Conservation (phyloP, 2,113 vertebrate species). For the Anarhynchus alexandrinus region DNA sequence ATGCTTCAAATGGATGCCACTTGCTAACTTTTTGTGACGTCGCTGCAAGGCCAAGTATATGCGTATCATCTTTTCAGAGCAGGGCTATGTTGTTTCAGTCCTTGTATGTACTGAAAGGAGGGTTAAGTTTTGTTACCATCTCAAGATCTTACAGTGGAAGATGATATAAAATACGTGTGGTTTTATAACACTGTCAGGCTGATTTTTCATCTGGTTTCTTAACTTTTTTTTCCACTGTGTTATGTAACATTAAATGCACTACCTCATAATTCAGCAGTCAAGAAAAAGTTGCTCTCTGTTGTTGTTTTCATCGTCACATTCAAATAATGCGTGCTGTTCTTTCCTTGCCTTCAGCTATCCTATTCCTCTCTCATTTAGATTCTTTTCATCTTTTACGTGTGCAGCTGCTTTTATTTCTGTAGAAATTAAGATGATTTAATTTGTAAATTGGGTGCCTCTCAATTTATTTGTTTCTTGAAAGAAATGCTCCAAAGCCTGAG, state of each 20-base stretch:
- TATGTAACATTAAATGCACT: background rate
- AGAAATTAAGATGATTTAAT: background rate
- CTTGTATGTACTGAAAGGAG: background rate
- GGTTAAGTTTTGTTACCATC: background rate
- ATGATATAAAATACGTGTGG: background rate
- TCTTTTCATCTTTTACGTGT: background rate
- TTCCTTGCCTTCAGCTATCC: background rate
- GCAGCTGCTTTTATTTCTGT: conserved; percentile 15
- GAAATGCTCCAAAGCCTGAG: background rate
- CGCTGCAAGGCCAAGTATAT: background rate
- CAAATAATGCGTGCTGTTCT: background rate
- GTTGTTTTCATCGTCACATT: background rate
- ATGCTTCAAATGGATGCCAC: background rate
- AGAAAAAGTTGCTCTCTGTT: background rate
- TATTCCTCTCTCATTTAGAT: background rate
- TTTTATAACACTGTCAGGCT: background rate
- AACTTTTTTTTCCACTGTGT: background rate
- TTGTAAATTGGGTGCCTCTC: background rate
- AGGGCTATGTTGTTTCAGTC: background rate
- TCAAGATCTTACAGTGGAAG: background rate
- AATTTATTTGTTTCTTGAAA: background rate
- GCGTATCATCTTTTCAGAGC: background rate
- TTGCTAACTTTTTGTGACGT: background rate
- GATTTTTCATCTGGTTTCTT: background rate
- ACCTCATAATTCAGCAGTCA: background rate